phyloP scores from a whole-genome alignment of 2,797 vertebrate species.

The Macropodus opercularis region DNA sequence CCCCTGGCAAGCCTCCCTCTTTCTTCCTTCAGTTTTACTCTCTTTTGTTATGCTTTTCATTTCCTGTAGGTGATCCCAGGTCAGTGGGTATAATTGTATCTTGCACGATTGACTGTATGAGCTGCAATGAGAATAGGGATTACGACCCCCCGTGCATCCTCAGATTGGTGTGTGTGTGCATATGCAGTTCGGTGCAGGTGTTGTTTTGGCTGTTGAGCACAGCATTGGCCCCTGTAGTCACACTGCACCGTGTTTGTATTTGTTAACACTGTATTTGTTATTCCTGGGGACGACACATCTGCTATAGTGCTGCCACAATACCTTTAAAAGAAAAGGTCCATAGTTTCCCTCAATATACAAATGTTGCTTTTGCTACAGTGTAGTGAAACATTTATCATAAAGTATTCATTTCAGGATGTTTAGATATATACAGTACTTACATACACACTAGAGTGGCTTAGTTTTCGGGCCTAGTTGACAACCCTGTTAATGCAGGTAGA shows the following conservation, averaged over 20 bases:
- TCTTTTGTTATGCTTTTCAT: constrained; percentile 69
- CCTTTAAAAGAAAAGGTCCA: constrained; percentile 19
- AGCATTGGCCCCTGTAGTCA: constrained; percentile 18
- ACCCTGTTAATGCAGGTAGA: no score
- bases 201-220: constrained; percentile 3
- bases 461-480: no score
- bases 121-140: constrained; percentile 37
- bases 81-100: constrained; percentile 65
- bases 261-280: constrained; percentile 18
- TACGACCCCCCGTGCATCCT: constrained; percentile 19
- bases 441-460: no score
- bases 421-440: no score
- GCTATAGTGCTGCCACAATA: constrained; percentile 4
- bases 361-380: constrained; percentile 9
- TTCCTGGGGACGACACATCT: constrained; percentile 33
- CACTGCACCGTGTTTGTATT: constrained; percentile 10
- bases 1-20: constrained; percentile 23
- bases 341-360: constrained; percentile 9
- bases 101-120: constrained; percentile 54
- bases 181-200: constrained; percentile 15
- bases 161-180: constrained; percentile 16
- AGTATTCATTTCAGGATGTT: no score
- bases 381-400: no score
- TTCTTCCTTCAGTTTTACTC: constrained; percentile 9
- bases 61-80: constrained; percentile 67